phyloP scores from a whole-genome alignment of 2,888 invertebrate genomes.

The Drosophila leonis region DNA sequence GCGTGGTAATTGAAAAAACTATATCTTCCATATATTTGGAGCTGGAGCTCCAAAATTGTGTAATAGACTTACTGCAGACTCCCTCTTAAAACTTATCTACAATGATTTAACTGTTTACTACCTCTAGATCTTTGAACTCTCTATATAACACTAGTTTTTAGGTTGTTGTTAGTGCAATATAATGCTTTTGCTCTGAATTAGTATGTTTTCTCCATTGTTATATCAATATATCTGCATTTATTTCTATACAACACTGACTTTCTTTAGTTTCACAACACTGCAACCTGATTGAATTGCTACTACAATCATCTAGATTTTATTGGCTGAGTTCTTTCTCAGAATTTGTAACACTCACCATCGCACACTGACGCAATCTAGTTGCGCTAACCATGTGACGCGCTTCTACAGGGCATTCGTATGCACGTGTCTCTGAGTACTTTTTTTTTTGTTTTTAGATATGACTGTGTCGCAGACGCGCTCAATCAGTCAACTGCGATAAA shows the following conservation, averaged over 20 bases:
- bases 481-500: conserved; percentile 77
- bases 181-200: too few species aligned
- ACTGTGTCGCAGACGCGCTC: conserved; percentile 61
- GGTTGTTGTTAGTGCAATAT: too few species aligned
- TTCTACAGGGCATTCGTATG: conserved; percentile 36
- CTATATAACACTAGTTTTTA: background rate
- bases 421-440: conserved; percentile 22
- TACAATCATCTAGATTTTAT: background rate
- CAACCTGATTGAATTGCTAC: background rate
- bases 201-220: too few species aligned
- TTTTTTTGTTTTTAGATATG: conserved; percentile 27
- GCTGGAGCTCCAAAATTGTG: too few species aligned
- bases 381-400: conserved; percentile 12
- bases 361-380: conserved; percentile 5
- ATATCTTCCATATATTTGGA: too few species aligned
- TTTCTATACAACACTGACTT: background rate
- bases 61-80: too few species aligned
- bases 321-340: background rate
- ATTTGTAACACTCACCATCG: background rate
- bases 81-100: too few species aligned
- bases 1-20: background rate
- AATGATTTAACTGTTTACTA: too few species aligned
- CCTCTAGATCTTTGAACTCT: background rate
- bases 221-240: too few species aligned
- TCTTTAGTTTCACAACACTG: too few species aligned